Evolutionary conservation across 2,797 vertebrate species (phyloP).

Genomic region (Coendou prehensilis): DNA sequence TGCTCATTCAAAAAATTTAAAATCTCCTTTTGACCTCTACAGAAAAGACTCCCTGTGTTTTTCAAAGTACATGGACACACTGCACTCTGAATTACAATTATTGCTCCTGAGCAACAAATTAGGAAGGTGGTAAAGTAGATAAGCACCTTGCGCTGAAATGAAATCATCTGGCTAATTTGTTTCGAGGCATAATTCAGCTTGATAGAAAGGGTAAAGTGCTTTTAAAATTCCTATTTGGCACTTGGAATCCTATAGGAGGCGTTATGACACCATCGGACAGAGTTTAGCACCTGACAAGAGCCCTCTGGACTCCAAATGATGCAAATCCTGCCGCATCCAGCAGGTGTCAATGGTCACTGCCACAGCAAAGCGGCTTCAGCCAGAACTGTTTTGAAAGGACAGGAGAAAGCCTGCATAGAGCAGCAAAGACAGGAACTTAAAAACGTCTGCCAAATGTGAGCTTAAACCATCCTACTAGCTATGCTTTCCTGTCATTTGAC

Average conservation of each 20-base stretch:
- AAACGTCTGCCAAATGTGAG: rapidly evolving
- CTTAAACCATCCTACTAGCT: not conserved
- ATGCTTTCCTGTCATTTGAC: not conserved
- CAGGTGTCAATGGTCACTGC: constrained; percentile 84
- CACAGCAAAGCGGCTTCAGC: not conserved
- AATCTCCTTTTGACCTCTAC: constrained; percentile 38
- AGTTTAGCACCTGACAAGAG: not conserved
- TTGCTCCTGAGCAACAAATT: constrained; percentile 65
- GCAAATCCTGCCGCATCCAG: constrained; percentile 82
- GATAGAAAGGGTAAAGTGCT: not conserved
- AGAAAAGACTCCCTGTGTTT: constrained; percentile 44
- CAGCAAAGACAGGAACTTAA: not conserved
- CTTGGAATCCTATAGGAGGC: constrained; percentile 85
- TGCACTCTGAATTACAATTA: constrained; percentile 26
- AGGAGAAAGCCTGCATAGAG: too few species aligned
- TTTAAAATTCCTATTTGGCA: not conserved
- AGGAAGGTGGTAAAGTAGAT: constrained; percentile 23
- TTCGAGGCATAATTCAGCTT: constrained; percentile 50
- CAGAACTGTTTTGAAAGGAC: not conserved
- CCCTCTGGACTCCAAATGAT: not conserved
- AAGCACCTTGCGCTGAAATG: not conserved
- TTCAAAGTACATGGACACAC: not conserved
- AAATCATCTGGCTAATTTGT: constrained; percentile 67
- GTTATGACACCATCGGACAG: not conserved
- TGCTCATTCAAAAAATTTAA: constrained; percentile 33